Evolutionary conservation across 2,113 vertebrate genomes (phyloP), one percentile per base, ranked within the genome.

Genomic region (Synchiropus splendidus): DNA sequence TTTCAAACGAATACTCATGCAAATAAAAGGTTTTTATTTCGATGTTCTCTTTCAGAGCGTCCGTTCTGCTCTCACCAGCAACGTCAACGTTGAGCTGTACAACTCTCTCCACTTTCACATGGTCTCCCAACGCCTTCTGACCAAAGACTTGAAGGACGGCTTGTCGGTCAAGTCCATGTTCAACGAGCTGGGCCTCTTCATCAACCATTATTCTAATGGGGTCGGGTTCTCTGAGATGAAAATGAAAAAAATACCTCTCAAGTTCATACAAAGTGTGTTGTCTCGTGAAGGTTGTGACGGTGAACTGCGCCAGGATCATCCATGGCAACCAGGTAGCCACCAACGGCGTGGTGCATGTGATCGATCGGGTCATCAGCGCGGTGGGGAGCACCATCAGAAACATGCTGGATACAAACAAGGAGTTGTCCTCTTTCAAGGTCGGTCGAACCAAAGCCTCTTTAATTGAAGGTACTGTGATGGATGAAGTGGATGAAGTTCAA

Each of bases 201-300:
- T 99, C 70, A 94, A 97, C 77, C 95, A 99, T 65, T 97, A 97
- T 70, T 67, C 90, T 11, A 99, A 96, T 50, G 95, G 95, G 78
- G 95, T 97, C 74, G 63, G 91, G 84, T 21, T 1, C 31, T 11
- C 18, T n/a, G n/a, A n/a, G 3, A 18, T 6, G 0, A 12, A 6
- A 17, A 10, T n/a, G 6, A 2, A 8, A 8, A 21, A 27, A 18
- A 15, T 12, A 17, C 10, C 21, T 27, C 21, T 27, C 2, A 18
- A 39, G 2, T 10, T 14, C 18, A 38, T 11, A n/a, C 36, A 18
- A 38, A 9, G 15, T 1, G 36, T 40, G 4, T 27, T 27, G 4
- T 36, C 14, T 36, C 43, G n/a, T 53, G 6, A 8, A 99, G 95
- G 79, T 99, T 50, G 92, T 99, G 56, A 99, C 95, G 0, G 89